Percentiles rank a stretch among this genome's conserved stretches.
Conservation (phyloP, 2,888 invertebrate genomes). For the Drosophila neotestacea region DNA sequence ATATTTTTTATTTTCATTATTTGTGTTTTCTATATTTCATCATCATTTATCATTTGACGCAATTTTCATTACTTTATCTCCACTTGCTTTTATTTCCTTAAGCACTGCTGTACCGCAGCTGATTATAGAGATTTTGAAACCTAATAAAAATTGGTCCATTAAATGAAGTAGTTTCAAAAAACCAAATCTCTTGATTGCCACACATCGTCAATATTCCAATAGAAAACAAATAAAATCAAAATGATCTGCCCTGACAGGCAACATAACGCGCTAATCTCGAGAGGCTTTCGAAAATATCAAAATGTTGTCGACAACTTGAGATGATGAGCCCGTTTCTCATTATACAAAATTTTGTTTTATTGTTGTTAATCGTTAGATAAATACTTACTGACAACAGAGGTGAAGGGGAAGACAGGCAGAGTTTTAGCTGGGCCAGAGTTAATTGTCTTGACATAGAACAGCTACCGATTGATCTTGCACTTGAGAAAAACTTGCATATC, state of each 20-base stretch:
- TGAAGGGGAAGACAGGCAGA: neutral
- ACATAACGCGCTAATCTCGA: constrained; percentile 37
- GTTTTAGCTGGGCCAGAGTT: constrained; percentile 16
- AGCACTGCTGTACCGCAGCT: neutral
- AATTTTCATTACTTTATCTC: neutral
- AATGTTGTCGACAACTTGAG: constrained; percentile 58
- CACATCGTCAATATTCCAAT: constrained; percentile 9
- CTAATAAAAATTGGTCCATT: constrained; percentile 25
- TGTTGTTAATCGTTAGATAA: constrained; percentile 31
- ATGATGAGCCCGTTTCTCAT: constrained; percentile 29
- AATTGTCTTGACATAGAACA: constrained; percentile 48
- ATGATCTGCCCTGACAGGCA: constrained; percentile 25
- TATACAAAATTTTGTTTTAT: constrained; percentile 22
- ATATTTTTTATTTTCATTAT: neutral
- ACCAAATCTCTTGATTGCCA: constrained; percentile 22
- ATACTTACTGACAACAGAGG: neutral
- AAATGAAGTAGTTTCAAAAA: constrained; percentile 21
- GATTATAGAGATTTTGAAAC: constrained; percentile 1
- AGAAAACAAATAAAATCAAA: constrained; percentile 17
- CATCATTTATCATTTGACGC: too few species aligned
- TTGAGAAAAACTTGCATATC: constrained; percentile 19
- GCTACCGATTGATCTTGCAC: constrained; percentile 62
- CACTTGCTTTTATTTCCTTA: too few species aligned
- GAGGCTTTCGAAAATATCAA: constrained; percentile 60
- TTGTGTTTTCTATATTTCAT: neutral